Evolutionary conservation across 2,888 invertebrate species (phyloP).

Genomic region (Campoplex nolae): DNA sequence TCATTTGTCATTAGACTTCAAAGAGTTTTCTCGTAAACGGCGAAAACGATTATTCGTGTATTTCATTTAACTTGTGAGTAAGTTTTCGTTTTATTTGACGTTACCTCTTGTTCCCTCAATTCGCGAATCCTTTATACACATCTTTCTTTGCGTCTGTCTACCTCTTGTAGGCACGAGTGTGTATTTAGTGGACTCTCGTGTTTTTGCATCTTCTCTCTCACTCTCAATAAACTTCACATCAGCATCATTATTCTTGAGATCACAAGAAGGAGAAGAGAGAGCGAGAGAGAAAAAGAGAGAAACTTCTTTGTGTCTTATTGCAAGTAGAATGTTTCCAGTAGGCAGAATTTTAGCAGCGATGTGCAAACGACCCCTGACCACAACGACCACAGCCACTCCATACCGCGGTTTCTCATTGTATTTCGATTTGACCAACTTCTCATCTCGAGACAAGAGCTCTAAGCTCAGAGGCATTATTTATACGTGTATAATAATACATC

Average conservation of each 20-base stretch:
- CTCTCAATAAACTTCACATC: conserved; percentile 30
- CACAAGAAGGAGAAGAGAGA: not conserved
- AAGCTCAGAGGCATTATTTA: conserved; percentile 42
- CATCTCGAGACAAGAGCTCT: conserved; percentile 57
- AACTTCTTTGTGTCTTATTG: conserved; percentile 7
- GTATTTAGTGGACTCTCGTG: conserved; percentile 12
- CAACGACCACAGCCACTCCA: conserved; percentile 56
- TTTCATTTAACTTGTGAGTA: conserved; percentile 8
- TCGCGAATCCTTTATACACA: conserved; percentile 2
- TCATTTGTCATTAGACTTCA: conserved; percentile 48
- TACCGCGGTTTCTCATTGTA: conserved; percentile 61
- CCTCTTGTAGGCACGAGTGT: conserved; percentile 22
- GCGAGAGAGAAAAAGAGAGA: not conserved
- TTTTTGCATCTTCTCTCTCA: conserved; percentile 15
- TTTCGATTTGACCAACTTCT: conserved; percentile 66
- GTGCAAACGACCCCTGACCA: conserved; percentile 67
- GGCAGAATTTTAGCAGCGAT: conserved; percentile 27
- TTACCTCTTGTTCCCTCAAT: conserved; percentile 9
- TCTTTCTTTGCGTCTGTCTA: conserved; percentile 2
- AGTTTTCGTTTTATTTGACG: not conserved
- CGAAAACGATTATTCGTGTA: conserved; percentile 42
- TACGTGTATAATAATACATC: conserved; percentile 6
- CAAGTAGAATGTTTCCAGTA: conserved; percentile 61
- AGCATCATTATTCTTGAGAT: conserved; percentile 55
- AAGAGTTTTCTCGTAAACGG: conserved; percentile 42